These are phyloP conservation scores for Oryzias curvinotus DNA, from an alignment of 2,113 vertebrate genomes.

Conservation along the genomic window DNA sequence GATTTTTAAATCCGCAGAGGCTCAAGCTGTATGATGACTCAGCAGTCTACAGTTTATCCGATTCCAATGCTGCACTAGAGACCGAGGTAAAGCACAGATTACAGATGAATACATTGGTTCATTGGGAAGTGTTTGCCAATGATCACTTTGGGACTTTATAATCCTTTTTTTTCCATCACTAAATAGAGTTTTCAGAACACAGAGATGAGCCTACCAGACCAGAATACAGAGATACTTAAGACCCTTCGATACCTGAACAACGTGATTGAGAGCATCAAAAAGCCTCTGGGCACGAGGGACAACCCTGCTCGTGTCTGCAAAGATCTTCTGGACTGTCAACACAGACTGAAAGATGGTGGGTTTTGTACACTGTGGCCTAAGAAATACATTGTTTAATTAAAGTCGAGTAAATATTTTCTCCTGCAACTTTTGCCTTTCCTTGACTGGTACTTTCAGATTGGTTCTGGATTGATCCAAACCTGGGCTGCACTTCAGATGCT, in stretches of 20 bases:
- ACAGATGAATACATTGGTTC: conserved; percentile 24
- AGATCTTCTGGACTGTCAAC: conserved; percentile 91
- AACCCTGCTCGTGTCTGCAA: conserved; percentile 95
- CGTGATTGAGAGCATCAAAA: conserved; percentile 90
- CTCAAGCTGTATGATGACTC: conserved; percentile 78
- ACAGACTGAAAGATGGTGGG: conserved; percentile 85
- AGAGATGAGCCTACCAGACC: conserved; percentile 81
- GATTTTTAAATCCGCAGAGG: conserved; percentile 77
- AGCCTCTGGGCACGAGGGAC: conserved; percentile 87
- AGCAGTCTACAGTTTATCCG: conserved; percentile 79
- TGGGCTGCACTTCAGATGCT: conserved; percentile 93
- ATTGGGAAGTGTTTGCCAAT: neutral
- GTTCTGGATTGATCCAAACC: conserved; percentile 98
- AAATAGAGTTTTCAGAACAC: conserved; percentile 91
- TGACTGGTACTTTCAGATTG: conserved; percentile 76
- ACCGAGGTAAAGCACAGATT: conserved; percentile 81
- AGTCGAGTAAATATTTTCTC: neutral
- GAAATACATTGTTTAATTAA: neutral
- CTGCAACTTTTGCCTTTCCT: neutral
- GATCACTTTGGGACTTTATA: neutral
- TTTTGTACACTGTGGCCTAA: neutral
- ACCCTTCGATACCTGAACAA: conserved; percentile 90
- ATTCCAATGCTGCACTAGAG: conserved; percentile 78
- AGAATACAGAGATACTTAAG: conserved; percentile 88
- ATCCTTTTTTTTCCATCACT: neutral